A percentile compares a stretch with the other conserved stretches of the same genome.
These are phyloP conservation scores for Eristalinus sepulchralis DNA, from an alignment of 2,888 invertebrate species.

Conservation along the genomic window DNA sequence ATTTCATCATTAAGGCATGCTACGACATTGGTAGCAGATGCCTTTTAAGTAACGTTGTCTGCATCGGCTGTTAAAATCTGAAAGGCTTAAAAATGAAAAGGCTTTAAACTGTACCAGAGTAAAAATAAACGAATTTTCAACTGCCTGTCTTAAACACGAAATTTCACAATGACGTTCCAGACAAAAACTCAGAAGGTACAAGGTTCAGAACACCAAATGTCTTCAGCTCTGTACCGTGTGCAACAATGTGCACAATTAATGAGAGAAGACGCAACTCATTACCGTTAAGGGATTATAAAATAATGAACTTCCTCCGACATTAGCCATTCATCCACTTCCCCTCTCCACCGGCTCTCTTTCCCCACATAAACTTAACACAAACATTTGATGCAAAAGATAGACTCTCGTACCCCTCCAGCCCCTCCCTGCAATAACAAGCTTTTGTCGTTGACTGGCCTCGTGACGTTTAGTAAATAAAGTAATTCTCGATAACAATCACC, in stretches of 20 bases:
- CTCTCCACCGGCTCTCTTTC: background rate
- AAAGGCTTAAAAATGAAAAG: too few relatives aligned
- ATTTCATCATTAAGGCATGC: too few relatives aligned
- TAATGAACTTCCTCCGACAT: background rate
- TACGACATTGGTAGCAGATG: too few relatives aligned
- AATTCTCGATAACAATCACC: constrained; percentile 22
- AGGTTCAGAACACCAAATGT: too few relatives aligned
- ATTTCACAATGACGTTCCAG: too few relatives aligned
- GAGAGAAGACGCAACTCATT: background rate
- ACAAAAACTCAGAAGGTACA: too few relatives aligned
- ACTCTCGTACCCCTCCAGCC: background rate
- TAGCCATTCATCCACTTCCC: background rate
- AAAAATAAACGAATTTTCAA: too few relatives aligned
- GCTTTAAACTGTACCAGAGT: too few relatives aligned
- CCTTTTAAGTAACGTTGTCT: too few relatives aligned
- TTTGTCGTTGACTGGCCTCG: background rate
- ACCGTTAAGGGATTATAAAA: background rate
- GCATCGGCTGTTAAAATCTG: too few relatives aligned
- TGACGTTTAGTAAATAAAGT: constrained; percentile 7
- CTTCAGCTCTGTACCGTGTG: too few relatives aligned
- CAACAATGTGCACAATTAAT: background rate
- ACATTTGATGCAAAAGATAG: background rate
- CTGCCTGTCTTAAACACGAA: too few relatives aligned
- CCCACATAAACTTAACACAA: background rate
- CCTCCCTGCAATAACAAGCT: background rate